Conservation (phyloP, 2,113 vertebrate species). For the Scopus umbretta region DNA sequence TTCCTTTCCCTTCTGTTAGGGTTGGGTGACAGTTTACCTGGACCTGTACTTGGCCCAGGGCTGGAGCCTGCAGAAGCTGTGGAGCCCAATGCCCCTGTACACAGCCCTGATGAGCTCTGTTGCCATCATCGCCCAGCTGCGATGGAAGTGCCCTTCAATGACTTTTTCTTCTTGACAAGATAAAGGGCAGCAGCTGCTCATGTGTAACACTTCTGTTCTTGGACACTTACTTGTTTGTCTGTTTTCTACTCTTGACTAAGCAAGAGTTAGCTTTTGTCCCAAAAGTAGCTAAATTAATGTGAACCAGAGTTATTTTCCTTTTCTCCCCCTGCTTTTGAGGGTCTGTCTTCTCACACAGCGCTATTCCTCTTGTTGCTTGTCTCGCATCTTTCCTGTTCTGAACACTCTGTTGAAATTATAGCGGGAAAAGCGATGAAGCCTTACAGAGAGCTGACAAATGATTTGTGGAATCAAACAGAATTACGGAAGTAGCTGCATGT, state of each 20-base stretch:
- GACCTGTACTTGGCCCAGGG: not conserved
- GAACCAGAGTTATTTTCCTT: not conserved
- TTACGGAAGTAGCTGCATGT: not conserved
- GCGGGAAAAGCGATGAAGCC: not conserved
- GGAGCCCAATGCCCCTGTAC: not conserved
- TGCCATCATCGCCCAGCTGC: not conserved
- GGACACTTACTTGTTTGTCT: not conserved
- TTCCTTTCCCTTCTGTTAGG: not conserved
- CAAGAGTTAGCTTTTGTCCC: not conserved
- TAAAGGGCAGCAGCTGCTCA: not conserved
- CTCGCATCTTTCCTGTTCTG: not conserved
- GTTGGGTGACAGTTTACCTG: not conserved
- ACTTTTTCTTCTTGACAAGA: not conserved
- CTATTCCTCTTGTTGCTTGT: not conserved
- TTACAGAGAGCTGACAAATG: not conserved
- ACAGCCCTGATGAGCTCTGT: not conserved
- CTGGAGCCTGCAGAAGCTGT: not conserved
- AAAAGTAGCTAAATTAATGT: not conserved
- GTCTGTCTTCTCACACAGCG: fast-evolving
- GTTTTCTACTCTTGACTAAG: not conserved
- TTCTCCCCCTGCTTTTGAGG: not conserved
- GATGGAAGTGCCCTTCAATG: not conserved
- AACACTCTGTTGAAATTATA: not conserved
- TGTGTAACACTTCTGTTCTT: not conserved
- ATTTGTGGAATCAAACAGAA: not conserved